A percentile compares a stretch with the other conserved stretches of the same genome.
phyloP scores from a whole-genome alignment of 2,797 vertebrate genomes.

The Hyperoplus immaculatus region DNA sequence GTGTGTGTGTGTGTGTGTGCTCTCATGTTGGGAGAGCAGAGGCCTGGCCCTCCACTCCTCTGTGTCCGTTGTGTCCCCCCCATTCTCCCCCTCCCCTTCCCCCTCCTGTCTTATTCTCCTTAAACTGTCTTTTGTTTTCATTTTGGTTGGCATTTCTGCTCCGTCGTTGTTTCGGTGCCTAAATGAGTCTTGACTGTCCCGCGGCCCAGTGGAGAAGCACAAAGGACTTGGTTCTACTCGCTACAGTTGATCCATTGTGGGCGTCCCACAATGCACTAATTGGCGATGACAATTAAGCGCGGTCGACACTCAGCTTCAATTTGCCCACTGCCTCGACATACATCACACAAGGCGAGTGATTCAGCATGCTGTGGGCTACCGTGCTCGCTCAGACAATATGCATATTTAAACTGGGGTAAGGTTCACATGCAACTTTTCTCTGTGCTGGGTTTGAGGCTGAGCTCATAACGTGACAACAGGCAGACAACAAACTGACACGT shows the following conservation, averaged over 20 bases:
- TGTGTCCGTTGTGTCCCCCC: conserved; percentile 71
- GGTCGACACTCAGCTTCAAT: conserved; percentile 88
- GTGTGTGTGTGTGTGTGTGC: conserved; percentile 69
- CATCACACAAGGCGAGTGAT: conserved; percentile 51
- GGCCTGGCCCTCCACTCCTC: conserved; percentile 79
- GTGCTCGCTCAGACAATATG: conserved; percentile 36
- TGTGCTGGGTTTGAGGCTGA: conserved; percentile 28
- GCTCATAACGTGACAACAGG: conserved; percentile 17
- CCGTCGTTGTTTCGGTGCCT: conserved; percentile 88
- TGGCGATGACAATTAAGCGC: conserved; percentile 95
- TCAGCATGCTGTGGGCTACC: conserved; percentile 19
- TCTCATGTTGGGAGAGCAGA: conserved; percentile 72
- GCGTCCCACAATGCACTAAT: conserved; percentile 94
- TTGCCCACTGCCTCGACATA: conserved; percentile 79
- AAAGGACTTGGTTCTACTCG: conserved; percentile 91
- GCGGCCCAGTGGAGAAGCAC: conserved; percentile 95
- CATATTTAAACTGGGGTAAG: conserved; percentile 45
- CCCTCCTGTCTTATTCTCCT: conserved; percentile 73
- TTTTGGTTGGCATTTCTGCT: conserved; percentile 91
- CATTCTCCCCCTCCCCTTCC: conserved; percentile 52
- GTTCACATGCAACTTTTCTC: conserved; percentile 37
- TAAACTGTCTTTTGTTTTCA: conserved; percentile 87
- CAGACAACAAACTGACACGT: neutral
- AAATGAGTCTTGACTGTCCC: conserved; percentile 98
- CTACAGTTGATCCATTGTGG: conserved; percentile 95